Evolutionary conservation across 2,888 invertebrate species (phyloP), one percentile per base, ranked within the genome.

Genomic region (Daptonema setosum): DNA sequence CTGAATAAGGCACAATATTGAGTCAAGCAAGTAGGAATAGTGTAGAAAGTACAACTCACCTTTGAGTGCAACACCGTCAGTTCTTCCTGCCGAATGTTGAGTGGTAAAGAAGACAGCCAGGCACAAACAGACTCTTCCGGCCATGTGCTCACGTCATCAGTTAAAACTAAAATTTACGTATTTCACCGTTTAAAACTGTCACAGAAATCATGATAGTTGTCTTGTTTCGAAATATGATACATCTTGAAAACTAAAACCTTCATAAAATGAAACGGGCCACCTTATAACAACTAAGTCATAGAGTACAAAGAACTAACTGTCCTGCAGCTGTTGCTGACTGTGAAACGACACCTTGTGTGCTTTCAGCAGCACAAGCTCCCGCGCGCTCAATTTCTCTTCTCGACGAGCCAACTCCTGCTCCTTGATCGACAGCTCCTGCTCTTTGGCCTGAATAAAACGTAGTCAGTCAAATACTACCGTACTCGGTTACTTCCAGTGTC

Each of bases 21-120:
- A 17, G 41, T 41, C 20, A 41, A 11, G 41, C 20, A 20, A 41
- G 41, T 41, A 41, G 41, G n/a, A n/a, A n/a, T n/a, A n/a, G n/a
- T n/a, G n/a, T n/a, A n/a, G n/a, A n/a, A n/a, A n/a, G n/a, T n/a
- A n/a, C n/a, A n/a, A n/a, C n/a, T n/a, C n/a, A n/a, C n/a, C 2
- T 26, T 50, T 8, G 25, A 25, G 26, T 26, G 28, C 52, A 29
- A 5, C 52, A 29, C 52, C 5, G 17, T 25, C n/a, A 3, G 20
- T n/a, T 28, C 2, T 2, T 5, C 26, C 24, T 5, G 5, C 20
- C 2, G 30, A 3, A 29, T 52, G 22, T 29, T 24, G 43, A 54
- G 43, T 2, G 35, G 2, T 43, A 41, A 22, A 24, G 43, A 24
- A 20, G 61, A 56, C 17, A 67, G 58, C 58, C 58, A 58, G 22